Evolutionary conservation across 1,140 invertebrate species (phyloP).

Genomic region (Aphelenchoides avenae): DNA sequence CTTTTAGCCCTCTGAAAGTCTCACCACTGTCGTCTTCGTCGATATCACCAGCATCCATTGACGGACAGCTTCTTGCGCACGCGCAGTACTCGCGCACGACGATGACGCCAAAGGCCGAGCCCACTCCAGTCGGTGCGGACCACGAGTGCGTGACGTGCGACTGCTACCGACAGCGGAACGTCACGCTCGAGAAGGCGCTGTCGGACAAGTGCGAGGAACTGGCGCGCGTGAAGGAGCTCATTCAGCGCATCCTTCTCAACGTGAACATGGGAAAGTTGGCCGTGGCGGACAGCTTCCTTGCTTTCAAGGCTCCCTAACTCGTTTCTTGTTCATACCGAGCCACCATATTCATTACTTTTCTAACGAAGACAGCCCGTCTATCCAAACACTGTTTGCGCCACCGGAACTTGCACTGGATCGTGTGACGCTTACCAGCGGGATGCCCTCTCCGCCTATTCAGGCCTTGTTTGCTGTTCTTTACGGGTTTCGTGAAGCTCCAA

Average conservation of each 20-base stretch:
- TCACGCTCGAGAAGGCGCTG: slow-evolving; percentile 1
- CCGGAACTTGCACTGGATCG: too few relatives aligned
- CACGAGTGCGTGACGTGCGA: slow-evolving; percentile 15
- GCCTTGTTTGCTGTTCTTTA: too few relatives aligned
- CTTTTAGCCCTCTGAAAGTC: slow-evolving; percentile 33
- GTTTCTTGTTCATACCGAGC: too few relatives aligned
- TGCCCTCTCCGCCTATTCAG: too few relatives aligned
- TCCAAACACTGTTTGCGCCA: too few relatives aligned
- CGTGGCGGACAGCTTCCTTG: too few relatives aligned
- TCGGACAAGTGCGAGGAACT: slow-evolving; percentile 1
- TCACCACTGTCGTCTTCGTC: slow-evolving; percentile 25
- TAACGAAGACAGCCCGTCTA: too few relatives aligned
- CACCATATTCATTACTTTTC: too few relatives aligned
- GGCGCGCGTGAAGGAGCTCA: slow-evolving; percentile 13
- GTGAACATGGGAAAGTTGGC: too few relatives aligned
- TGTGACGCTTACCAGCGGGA: too few relatives aligned
- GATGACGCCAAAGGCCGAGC: neutral
- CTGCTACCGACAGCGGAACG: slow-evolving; percentile 17
- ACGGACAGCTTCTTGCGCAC: neutral
- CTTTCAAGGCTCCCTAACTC: too few relatives aligned
- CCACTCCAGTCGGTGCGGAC: slow-evolving; percentile 5
- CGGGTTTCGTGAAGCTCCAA: too few relatives aligned
- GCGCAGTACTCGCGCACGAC: neutral
- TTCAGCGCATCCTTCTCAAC: slow-evolving; percentile 5
- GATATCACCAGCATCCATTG: slow-evolving; percentile 2